Conservation (phyloP, 2,888 invertebrate genomes). For the Schizotus pectinicornis region DNA sequence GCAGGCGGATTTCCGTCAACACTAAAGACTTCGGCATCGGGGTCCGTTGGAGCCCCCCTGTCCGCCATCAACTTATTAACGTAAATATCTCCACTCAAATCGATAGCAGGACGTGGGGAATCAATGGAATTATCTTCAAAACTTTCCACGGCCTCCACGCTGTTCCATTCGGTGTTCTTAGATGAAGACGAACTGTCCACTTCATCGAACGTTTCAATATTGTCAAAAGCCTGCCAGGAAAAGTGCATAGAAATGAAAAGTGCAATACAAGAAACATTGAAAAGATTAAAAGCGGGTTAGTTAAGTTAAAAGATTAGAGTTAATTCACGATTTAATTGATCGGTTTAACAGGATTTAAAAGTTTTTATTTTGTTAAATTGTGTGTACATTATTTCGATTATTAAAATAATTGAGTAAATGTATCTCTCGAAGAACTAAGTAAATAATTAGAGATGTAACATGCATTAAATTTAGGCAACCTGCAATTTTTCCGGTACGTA, state of each 20-base stretch:
- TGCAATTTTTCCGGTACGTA: slow-evolving; percentile 49
- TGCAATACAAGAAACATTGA: slow-evolving; percentile 38
- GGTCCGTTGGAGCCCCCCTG: slow-evolving; percentile 46
- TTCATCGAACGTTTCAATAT: slow-evolving; percentile 50
- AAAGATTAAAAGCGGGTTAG: slow-evolving; percentile 15
- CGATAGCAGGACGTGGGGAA: slow-evolving; percentile 24
- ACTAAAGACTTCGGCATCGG: slow-evolving; percentile 50
- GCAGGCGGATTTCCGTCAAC: background rate
- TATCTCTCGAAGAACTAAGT: background rate
- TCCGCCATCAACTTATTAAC: slow-evolving; percentile 47
- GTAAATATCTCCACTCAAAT: slow-evolving; percentile 48
- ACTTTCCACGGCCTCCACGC: slow-evolving; percentile 47
- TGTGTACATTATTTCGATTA: background rate
- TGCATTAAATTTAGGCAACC: slow-evolving; percentile 29
- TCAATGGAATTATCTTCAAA: slow-evolving; percentile 48
- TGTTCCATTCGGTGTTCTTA: slow-evolving; percentile 28
- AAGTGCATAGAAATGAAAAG: slow-evolving; percentile 48
- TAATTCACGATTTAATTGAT: no score
- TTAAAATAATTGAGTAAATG: slow-evolving; percentile 1
- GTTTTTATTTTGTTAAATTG: background rate
- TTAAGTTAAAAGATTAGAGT: background rate
- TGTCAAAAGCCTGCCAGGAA: slow-evolving; percentile 39
- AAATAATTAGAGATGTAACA: slow-evolving; percentile 1
- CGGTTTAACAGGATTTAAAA: slow-evolving; percentile 12
- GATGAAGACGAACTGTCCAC: slow-evolving; percentile 24